Percentiles rank a stretch among this genome's conserved stretches.
These are phyloP conservation scores for Halocynthia aurantium DNA, from an alignment of 23 tunicate species.

Conservation along the genomic window DNA sequence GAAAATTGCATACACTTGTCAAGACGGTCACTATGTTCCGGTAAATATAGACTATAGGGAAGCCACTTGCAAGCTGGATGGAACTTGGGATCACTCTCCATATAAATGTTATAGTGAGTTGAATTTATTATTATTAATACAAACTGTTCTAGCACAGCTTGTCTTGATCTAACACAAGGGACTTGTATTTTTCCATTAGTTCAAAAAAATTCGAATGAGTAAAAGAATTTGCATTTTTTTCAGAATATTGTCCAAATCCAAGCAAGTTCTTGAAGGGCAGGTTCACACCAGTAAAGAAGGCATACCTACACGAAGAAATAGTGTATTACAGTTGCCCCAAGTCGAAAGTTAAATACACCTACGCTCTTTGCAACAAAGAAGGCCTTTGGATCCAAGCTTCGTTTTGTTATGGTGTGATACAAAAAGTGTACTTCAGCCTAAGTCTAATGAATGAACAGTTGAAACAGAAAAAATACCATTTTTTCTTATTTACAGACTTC, in stretches of 20 bases:
- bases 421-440: too few relatives aligned
- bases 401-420: neutral
- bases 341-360: neutral
- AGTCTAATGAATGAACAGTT: neutral
- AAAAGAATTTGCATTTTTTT: neutral
- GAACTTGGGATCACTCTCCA: neutral
- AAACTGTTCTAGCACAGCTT: too few relatives aligned
- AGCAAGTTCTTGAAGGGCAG: neutral
- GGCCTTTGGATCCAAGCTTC: neutral
- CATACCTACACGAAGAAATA: neutral
- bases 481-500: neutral
- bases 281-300: neutral
- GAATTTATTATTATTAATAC: too few relatives aligned
- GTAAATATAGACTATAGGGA: neutral
- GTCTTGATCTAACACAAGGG: too few relatives aligned
- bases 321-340: constrained; percentile 1
- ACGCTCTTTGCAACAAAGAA: neutral
- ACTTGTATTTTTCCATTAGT: too few relatives aligned
- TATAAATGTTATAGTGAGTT: neutral
- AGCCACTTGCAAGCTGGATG: neutral
- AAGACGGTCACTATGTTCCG: too few relatives aligned
- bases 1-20: too few relatives aligned
- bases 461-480: neutral
- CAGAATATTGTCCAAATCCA: constrained; percentile 6
- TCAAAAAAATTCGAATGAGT: too few relatives aligned